phyloP scores from a whole-genome alignment of 2,888 invertebrate species.

The Troglohyphantes excavatus region DNA sequence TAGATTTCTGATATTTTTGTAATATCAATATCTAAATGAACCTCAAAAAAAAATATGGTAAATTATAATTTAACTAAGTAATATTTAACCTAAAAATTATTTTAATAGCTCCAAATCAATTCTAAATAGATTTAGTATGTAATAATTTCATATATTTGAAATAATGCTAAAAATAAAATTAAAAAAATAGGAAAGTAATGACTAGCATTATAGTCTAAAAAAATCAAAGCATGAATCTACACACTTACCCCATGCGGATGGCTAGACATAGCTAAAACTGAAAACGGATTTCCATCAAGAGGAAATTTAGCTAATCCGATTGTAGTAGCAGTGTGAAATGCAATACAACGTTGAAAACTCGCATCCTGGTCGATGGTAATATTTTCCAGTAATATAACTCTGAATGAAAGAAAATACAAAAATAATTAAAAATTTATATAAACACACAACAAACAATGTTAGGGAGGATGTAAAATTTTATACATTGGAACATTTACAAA shows the following conservation, averaged over 20 bases:
- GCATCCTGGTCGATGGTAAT: not conserved
- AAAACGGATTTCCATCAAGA: constrained; percentile 66
- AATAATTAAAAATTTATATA: not conserved
- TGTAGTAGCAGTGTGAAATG: constrained; percentile 25
- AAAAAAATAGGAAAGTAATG: no score
- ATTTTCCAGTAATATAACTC: not conserved
- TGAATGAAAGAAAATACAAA: not conserved
- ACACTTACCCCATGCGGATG: constrained; percentile 58
- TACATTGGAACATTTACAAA: no score
- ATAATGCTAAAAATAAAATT: no score
- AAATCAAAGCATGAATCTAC: not conserved
- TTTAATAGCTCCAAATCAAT: no score
- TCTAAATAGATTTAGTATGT: no score
- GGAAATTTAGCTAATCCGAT: constrained; percentile 68
- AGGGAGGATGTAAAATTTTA: not conserved
- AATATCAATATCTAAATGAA: no score
- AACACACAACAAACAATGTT: not conserved
- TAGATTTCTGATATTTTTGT: no score
- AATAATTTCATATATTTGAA: no score
- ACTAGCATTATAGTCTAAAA: no score
- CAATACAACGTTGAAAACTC: constrained; percentile 7
- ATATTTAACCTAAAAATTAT: no score
- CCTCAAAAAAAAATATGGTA: no score
- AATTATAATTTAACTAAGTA: no score
- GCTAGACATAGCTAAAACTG: constrained; percentile 34